Conservation (phyloP, 2,113 vertebrate genomes). For the Ascaphus truei region DNA sequence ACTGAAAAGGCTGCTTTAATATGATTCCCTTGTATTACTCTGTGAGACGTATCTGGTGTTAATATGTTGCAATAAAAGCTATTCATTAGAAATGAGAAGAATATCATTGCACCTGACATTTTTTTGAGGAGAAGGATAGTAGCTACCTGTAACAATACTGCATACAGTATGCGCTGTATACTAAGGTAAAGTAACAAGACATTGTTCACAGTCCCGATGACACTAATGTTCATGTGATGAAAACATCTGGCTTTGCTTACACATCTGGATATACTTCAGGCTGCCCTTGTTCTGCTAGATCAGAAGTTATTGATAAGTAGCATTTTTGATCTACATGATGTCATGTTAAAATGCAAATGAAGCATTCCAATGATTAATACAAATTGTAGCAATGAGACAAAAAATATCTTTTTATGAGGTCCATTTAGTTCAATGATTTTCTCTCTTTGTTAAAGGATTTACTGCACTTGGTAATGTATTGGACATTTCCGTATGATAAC, state of each 20-base stretch:
- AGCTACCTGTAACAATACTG: conserved; percentile 21
- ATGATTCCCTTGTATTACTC: neutral
- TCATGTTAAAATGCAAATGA: neutral
- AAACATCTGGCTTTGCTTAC: conserved; percentile 66
- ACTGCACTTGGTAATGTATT: no score
- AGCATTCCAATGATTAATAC: neutral
- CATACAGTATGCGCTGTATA: neutral
- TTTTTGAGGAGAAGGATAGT: conserved; percentile 24
- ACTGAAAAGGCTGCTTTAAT: conserved; percentile 13
- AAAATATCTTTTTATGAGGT: neutral
- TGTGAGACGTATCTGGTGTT: conserved; percentile 33
- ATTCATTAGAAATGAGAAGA: conserved; percentile 23
- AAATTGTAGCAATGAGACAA: neutral
- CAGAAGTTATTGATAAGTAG: conserved; percentile 65
- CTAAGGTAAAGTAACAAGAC: neutral
- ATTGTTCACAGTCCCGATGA: conserved; percentile 6
- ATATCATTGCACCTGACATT: conserved; percentile 27
- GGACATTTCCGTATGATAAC: no score
- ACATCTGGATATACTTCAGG: conserved; percentile 68
- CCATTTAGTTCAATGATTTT: no score
- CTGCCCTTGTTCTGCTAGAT: conserved; percentile 62
- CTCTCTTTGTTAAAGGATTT: no score
- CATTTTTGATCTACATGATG: conserved; percentile 36
- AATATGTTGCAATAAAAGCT: conserved; percentile 24
- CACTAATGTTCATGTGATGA: neutral